Evolutionary conservation across 2,888 invertebrate genomes (phyloP).

Genomic region (Argyra leucocephala): DNA sequence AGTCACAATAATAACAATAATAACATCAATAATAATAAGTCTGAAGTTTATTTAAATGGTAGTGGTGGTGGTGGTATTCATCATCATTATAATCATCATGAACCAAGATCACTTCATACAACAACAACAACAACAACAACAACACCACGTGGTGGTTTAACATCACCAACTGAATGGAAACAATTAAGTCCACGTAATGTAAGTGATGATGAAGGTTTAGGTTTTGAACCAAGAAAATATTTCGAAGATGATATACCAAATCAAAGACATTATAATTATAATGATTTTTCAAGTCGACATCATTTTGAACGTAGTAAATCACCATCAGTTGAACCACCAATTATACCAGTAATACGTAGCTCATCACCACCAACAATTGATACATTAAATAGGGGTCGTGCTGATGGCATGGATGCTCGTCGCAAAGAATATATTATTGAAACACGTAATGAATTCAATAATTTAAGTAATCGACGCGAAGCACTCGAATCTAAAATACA

Average conservation of each 20-base stretch:
- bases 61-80: not conserved
- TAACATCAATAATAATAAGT: conserved; percentile 24
- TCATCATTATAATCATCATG: conserved; percentile 18
- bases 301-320: conserved; percentile 25
- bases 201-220: conserved; percentile 72
- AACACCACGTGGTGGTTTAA: not conserved
- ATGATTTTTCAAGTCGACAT: conserved; percentile 14
- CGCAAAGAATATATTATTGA: conserved; percentile 45
- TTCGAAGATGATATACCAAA: conserved; percentile 41
- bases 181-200: conserved; percentile 39
- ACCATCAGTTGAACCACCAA: conserved; percentile 48
- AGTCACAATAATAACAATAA: conserved; percentile 23
- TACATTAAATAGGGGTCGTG: conserved; percentile 48
- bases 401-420: conserved; percentile 58
- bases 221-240: conserved; percentile 51
- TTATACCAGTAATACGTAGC: conserved; percentile 54
- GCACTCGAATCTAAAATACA: conserved; percentile 66
- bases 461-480: conserved; percentile 63
- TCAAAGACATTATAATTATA: not conserved
- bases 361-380: conserved; percentile 42
- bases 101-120: conserved; percentile 21
- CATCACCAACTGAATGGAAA: conserved; percentile 39
- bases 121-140: conserved; percentile 22
- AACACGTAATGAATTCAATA: conserved; percentile 43
- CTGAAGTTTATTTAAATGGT: conserved; percentile 31